Evolutionary conservation across 1,140 invertebrate genomes (phyloP).

Genomic region (Aphidius ervi): DNA sequence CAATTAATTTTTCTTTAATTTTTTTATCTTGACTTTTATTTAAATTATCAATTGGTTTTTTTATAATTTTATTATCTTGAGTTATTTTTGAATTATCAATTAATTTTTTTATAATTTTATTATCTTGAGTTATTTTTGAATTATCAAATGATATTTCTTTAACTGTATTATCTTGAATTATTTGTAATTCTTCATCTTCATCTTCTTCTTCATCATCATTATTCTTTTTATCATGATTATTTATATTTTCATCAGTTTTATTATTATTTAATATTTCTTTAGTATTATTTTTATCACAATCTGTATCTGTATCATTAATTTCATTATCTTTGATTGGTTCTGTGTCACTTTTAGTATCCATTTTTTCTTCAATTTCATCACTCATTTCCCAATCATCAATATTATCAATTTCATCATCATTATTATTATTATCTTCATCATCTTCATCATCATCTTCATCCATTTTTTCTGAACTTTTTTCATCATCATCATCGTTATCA

Average conservation of each 20-base stretch:
- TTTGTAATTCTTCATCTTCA: slow-evolving; percentile 1
- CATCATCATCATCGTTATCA: slow-evolving; percentile 10
- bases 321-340: background rate
- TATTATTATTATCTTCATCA: background rate
- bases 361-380: background rate
- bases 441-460: background rate
- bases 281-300: background rate
- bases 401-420: background rate
- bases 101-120: no score
- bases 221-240: background rate
- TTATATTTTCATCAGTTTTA: slow-evolving; percentile 4
- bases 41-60: no score
- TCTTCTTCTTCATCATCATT: slow-evolving; percentile 4
- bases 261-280: background rate
- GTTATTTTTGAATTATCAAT: no score
- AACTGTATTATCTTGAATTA: no score
- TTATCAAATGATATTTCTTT: no score
- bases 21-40: no score
- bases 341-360: background rate
- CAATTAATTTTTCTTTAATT: no score
- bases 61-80: no score
- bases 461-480: background rate
- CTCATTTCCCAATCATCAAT: background rate
- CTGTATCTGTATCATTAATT: background rate
- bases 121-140: no score